Evolutionary conservation across 2,888 invertebrate genomes (phyloP).

Genomic region (Drosophila prostipennis): DNA sequence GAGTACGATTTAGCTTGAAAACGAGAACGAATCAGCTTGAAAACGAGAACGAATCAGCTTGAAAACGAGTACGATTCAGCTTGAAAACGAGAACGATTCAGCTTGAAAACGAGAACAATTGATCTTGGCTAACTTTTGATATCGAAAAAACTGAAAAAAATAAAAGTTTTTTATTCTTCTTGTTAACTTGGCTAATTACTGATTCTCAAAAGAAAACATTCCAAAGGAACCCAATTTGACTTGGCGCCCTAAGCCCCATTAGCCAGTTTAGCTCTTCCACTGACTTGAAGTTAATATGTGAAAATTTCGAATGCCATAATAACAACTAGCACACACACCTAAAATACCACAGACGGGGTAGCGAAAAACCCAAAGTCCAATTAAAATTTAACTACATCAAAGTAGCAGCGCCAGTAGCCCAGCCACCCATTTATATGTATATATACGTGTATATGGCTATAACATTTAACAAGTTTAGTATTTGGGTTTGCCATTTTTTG

Average conservation of each 20-base stretch:
- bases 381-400: conserved; percentile 82
- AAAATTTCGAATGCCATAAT: conserved; percentile 15
- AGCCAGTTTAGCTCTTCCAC: not conserved
- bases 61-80: no score
- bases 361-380: conserved; percentile 78
- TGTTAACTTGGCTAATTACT: not conserved
- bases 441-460: conserved; percentile 37
- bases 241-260: not conserved
- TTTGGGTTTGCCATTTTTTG: conserved; percentile 56
- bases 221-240: not conserved
- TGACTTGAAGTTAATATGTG: conserved; percentile 13
- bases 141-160: no score
- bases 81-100: no score
- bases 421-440: conserved; percentile 14
- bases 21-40: no score
- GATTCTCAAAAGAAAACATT: no score
- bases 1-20: no score
- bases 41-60: no score
- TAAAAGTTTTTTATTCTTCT: no score
- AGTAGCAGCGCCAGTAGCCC: conserved; percentile 71
- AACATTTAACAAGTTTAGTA: conserved; percentile 78
- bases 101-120: no score
- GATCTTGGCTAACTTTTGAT: no score
- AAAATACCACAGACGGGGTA: conserved; percentile 68
- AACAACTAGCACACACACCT: conserved; percentile 10